Conservation (phyloP, 2,888 invertebrate genomes). For the Amaurobius ferox region DNA sequence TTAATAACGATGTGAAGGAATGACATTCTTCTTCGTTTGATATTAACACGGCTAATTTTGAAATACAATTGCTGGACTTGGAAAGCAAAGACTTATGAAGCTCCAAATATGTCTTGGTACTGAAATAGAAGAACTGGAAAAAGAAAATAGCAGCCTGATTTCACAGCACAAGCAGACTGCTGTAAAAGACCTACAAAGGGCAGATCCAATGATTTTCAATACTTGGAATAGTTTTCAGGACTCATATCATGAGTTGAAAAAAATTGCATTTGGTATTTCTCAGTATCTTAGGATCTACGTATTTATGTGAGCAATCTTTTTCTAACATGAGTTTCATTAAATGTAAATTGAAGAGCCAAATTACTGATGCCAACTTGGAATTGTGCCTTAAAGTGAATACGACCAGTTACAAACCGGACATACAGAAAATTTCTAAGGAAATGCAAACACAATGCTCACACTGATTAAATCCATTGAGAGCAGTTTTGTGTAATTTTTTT, state of each 20-base stretch:
- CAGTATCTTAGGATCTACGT: background rate
- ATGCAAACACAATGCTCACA: background rate
- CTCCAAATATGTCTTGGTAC: background rate
- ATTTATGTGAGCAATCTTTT: too few relatives aligned
- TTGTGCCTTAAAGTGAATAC: too few relatives aligned
- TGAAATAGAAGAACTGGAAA: background rate
- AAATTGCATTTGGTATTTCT: background rate
- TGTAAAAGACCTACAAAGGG: background rate
- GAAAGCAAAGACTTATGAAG: background rate
- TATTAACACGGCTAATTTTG: background rate
- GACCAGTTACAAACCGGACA: background rate
- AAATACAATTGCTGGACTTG: background rate
- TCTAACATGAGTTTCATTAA: too few relatives aligned
- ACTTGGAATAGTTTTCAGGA: too few relatives aligned
- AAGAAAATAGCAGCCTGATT: background rate
- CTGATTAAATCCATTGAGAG: background rate
- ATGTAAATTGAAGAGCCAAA: too few relatives aligned
- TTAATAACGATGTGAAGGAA: too few relatives aligned
- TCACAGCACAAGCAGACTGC: background rate
- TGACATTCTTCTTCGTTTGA: too few relatives aligned
- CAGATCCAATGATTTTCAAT: too few relatives aligned
- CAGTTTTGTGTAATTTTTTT: background rate
- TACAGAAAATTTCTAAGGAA: conserved; percentile 7
- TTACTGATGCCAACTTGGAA: too few relatives aligned
- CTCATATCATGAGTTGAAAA: background rate